Evolutionary conservation across 2,888 invertebrate genomes (phyloP), one percentile per base, ranked within the genome.

Genomic region (Apeira syringaria): DNA sequence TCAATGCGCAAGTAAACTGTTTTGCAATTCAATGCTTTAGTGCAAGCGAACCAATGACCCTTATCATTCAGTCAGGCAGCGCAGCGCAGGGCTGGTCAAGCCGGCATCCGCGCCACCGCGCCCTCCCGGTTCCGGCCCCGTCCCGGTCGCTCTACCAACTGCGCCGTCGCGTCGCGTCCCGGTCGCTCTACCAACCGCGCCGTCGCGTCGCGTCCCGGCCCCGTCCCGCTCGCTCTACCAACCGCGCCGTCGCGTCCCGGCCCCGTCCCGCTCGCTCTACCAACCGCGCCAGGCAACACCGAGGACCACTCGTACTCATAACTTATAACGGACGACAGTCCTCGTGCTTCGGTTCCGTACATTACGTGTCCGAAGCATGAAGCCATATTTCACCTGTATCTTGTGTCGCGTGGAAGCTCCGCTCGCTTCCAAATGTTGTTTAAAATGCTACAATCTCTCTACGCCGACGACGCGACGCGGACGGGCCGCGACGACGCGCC

Each of bases 1-100:
- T 81, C 81, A 80, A 75, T 69, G 68, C 58, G 63, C 70, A 60
- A 66, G 66, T 74, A 68, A 72, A 70, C 71, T 73, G 67, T 59
- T 83, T 80, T 80, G 79, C 81, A 82, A 80, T 83, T 80, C 82
- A 82, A 83, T 84, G 71, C 71, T 66, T 60, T 45, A 46, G 47
- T 47, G 53, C 71, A 67, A 69, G 69, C 64, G 69, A 74, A 74
- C 71, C 78, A 79, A 78, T 80, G 82, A 78, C 77, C 77, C 76
- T 77, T 70, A 70, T 71, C 71, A 42, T 56, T 62, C 50, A 41
- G 50, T 47, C 44, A 48, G 57, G 49, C 61, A 47, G 39, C 49
- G 48, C 43, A 49, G 56, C 49, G 48, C 43, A 49, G 56, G 49
- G 50, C 59, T 59, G 62, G 64, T 64, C 66, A 61, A 50, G 55